Evolutionary conservation across 2,113 vertebrate genomes (phyloP).

Genomic region (Poecile atricapillus): DNA sequence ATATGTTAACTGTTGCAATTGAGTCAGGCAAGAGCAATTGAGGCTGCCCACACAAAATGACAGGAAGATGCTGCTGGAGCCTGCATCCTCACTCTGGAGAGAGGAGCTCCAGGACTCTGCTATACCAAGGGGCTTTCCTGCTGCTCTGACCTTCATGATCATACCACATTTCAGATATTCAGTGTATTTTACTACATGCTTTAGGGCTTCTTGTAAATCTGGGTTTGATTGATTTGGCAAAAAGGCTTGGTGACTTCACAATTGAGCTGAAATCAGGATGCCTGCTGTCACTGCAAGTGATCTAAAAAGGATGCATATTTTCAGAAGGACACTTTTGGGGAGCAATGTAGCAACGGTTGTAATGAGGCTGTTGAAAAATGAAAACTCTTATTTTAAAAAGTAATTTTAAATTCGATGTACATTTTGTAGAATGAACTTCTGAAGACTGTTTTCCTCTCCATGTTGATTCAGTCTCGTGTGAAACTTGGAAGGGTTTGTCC

Average conservation of each 20-base stretch:
- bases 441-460: background rate
- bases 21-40: background rate
- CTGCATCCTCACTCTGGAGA: background rate
- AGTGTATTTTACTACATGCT: rapidly evolving
- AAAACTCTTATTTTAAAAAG: background rate
- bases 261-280: background rate
- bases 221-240: background rate
- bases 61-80: background rate
- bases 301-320: background rate
- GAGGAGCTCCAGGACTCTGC: background rate
- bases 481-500: background rate
- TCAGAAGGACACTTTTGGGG: background rate
- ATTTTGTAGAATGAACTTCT: background rate
- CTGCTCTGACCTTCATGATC: background rate
- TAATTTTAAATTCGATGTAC: background rate
- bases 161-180: background rate
- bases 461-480: background rate
- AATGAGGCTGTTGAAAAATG: background rate
- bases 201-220: background rate
- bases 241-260: background rate
- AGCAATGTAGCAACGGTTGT: background rate
- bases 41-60: background rate
- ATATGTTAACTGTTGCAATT: background rate
- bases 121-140: background rate
- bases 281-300: background rate